Conservation (phyloP, 2,797 vertebrate species). For the Pangasius sanitwongsei region DNA sequence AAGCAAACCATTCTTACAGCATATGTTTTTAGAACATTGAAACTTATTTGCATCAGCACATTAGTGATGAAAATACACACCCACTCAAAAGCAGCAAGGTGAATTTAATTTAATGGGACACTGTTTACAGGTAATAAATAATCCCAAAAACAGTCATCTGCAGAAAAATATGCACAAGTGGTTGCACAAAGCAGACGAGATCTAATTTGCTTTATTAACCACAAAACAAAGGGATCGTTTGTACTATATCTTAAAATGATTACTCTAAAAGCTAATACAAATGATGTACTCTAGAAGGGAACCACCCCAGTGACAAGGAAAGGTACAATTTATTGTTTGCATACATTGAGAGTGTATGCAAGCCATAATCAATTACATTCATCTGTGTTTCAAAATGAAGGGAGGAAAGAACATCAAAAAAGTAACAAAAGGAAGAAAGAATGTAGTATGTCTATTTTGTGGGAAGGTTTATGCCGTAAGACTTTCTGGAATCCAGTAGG, state of each 20-base stretch:
- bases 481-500: constrained; percentile 62
- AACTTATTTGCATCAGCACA: constrained; percentile 8
- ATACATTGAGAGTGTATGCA: neutral
- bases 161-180: constrained; percentile 14
- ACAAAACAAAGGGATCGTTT: constrained; percentile 35
- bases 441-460: constrained; percentile 60
- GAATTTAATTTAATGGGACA: neutral
- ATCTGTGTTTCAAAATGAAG: constrained; percentile 7
- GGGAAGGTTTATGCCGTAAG: constrained; percentile 60
- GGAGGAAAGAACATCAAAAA: neutral
- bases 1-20: neutral
- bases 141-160: constrained; percentile 4
- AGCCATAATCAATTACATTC: neutral
- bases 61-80: constrained; percentile 16
- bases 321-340: neutral
- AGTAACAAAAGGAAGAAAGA: constrained; percentile 54
- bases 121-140: neutral
- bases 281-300: too few species aligned
- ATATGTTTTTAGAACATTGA: constrained; percentile 21
- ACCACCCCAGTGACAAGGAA: neutral
- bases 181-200: neutral
- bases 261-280: neutral
- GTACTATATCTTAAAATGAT: neutral
- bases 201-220: constrained; percentile 34
- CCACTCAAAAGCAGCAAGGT: neutral